Evolutionary conservation across 2,113 vertebrate genomes (phyloP), one percentile per base, ranked within the genome.

Genomic region (Xiphophorus hellerii): DNA sequence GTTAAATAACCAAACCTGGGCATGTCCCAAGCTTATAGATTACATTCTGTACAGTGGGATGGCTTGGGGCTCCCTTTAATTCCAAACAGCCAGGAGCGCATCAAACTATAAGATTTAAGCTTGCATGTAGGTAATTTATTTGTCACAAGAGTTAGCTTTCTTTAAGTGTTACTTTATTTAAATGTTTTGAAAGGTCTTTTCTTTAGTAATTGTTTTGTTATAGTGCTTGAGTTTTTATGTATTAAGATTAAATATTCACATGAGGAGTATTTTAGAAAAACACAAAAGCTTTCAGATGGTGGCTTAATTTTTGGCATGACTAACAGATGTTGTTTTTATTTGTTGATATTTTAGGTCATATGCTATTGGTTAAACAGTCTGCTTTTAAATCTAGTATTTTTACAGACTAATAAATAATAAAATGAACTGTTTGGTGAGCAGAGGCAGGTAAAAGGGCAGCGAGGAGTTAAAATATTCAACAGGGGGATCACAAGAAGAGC

Each of bases 331-430:
- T 25, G 22, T 22, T n/a, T 42, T 48, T 48, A 48, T 17, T 17
- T 48, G 44, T 64, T 62, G 30, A 62, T 76, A 63, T 35, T 51
- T 54, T 25, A 25, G 69, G 29, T 74, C 22, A 62, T 82, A 69
- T 65, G 44, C 60, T 58, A 39, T 33, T 42, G 68, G 61, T 4
- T 30, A 65, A 29, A 17, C 3, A 39, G 2, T 17, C n/a, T 30
- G 60, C 63, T 28, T 37, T n/a, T 27, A 67, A 62, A 44, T 39
- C 61, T 48, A 27, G 25, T 67, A 66, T 79, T 63, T 84, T 31
- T 66, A 33, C 12, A 5, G 20, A 10, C 10, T 37, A 37, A 37
- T 37, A 37, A 37, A 11, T 58, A 60, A 75, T 62, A 67, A 75
- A 0, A 17, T 54, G 33, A 37, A 37, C 3, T 14, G 27, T 39